phyloP scores from a whole-genome alignment of 2,797 vertebrate species.

The Melanotaenia trifasciata region DNA sequence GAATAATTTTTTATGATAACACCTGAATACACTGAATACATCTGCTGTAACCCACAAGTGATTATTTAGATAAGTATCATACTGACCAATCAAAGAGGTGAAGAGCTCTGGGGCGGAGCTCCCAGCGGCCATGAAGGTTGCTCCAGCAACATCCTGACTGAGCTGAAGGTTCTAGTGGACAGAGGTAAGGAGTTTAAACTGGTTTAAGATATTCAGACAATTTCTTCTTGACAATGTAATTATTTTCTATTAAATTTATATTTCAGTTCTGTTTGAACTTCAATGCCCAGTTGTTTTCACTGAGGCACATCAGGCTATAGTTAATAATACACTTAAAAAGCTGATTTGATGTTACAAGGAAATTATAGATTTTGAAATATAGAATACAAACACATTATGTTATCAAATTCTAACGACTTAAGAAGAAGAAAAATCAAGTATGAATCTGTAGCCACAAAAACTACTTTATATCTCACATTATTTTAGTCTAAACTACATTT shows the following conservation, averaged over 20 bases:
- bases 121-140: slow-evolving; percentile 89
- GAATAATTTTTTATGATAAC: not conserved
- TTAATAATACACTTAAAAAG: not conserved
- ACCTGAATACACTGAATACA: slow-evolving; percentile 5
- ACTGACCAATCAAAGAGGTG: slow-evolving; percentile 88
- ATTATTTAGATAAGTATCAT: slow-evolving; percentile 7
- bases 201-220: not conserved
- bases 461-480: not conserved
- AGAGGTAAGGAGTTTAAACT: slow-evolving; percentile 8
- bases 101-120: slow-evolving; percentile 89
- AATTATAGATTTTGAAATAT: not conserved
- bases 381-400: not conserved
- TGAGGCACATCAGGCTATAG: not conserved
- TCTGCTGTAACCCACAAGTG: not conserved
- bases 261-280: not conserved
- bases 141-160: slow-evolving; percentile 88
- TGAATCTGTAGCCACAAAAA: not conserved
- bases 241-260: not conserved
- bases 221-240: not conserved
- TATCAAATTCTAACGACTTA: not conserved
- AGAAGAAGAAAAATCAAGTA: not conserved
- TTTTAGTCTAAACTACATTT: not conserved
- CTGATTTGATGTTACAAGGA: not conserved
- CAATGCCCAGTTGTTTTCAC: not conserved
- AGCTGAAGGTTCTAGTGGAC: slow-evolving; percentile 83